These are phyloP conservation scores for Metaphire vulgaris DNA, from an alignment of 1,140 invertebrate genomes.

Conservation along the genomic window DNA sequence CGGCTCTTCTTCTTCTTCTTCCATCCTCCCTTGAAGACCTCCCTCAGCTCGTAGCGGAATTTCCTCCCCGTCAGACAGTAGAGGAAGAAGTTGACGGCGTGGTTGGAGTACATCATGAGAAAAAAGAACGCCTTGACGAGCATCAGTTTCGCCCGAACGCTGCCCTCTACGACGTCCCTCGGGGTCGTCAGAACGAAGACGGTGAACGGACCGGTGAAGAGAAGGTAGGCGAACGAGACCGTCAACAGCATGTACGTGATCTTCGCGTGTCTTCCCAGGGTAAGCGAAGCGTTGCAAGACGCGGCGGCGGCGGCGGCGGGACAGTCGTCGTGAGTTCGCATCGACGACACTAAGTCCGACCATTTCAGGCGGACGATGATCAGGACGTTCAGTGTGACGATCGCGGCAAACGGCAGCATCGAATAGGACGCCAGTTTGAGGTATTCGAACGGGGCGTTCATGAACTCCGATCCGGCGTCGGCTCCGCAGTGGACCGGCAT, in stretches of 20 bases:
- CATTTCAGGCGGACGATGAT: not conserved
- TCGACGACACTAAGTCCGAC: not conserved
- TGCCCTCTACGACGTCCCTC: conserved; percentile 15
- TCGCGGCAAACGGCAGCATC: not conserved
- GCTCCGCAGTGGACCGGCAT: not conserved
- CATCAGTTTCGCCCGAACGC: not conserved
- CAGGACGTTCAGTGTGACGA: not conserved
- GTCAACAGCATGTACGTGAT: conserved; percentile 46
- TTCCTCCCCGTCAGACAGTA: conserved; percentile 30
- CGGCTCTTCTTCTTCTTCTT: not conserved
- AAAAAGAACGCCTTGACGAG: conserved; percentile 15
- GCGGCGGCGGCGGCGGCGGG: too few species aligned
- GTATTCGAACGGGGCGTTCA: not conserved
- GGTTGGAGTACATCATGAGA: conserved; percentile 32
- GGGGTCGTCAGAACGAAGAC: conserved; percentile 38
- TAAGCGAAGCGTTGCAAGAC: not conserved
- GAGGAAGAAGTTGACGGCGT: conserved; percentile 32
- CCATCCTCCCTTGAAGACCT: not conserved
- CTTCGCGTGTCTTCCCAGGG: not conserved
- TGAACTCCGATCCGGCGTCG: not conserved
- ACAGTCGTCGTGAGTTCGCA: not conserved
- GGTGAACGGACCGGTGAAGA: conserved; percentile 48
- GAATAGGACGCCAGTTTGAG: not conserved
- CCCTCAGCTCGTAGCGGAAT: conserved; percentile 29
- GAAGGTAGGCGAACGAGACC: conserved; percentile 46